Evolutionary conservation across 2,113 vertebrate species (phyloP).

Genomic region (Sapajus apella): DNA sequence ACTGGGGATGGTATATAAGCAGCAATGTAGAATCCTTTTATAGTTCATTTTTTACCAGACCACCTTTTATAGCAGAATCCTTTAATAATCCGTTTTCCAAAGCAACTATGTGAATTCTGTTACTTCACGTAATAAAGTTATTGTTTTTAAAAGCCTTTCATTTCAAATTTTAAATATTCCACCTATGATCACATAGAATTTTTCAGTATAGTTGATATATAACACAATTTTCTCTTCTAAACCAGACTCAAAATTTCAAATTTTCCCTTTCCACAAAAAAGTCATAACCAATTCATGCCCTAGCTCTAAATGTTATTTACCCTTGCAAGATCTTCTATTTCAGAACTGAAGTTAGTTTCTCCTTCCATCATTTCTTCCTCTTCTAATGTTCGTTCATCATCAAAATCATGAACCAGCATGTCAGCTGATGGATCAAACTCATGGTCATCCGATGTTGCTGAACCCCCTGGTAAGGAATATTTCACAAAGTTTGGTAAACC

Average conservation of each 20-base stretch:
- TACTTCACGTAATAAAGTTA: background rate
- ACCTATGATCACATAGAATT: background rate
- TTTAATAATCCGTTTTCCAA: background rate
- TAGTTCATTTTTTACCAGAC: background rate
- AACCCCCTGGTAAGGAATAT: slow-evolving; percentile 88
- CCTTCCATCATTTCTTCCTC: slow-evolving; percentile 98
- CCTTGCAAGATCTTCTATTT: slow-evolving; percentile 97
- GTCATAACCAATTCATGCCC: background rate
- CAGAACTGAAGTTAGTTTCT: slow-evolving; percentile 93
- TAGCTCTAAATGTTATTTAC: slow-evolving; percentile 84
- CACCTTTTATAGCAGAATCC: background rate
- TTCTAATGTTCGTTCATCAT: slow-evolving; percentile 97
- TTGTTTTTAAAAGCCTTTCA: background rate
- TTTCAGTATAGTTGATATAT: slow-evolving; percentile 27
- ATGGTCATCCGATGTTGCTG: slow-evolving; percentile 94
- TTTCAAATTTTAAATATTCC: slow-evolving; percentile 28
- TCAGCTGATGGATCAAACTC: slow-evolving; percentile 98
- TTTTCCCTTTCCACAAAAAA: slow-evolving; percentile 20
- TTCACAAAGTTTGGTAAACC: slow-evolving; percentile 74
- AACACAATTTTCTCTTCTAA: background rate
- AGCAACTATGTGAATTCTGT: slow-evolving; percentile 32
- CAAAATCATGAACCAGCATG: slow-evolving; percentile 99
- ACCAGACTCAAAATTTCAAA: background rate
- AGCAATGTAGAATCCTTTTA: background rate
- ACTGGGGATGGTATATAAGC: background rate